Evolutionary conservation across 2,113 vertebrate species (phyloP).

Genomic region (Hyperoodon ampullatus): DNA sequence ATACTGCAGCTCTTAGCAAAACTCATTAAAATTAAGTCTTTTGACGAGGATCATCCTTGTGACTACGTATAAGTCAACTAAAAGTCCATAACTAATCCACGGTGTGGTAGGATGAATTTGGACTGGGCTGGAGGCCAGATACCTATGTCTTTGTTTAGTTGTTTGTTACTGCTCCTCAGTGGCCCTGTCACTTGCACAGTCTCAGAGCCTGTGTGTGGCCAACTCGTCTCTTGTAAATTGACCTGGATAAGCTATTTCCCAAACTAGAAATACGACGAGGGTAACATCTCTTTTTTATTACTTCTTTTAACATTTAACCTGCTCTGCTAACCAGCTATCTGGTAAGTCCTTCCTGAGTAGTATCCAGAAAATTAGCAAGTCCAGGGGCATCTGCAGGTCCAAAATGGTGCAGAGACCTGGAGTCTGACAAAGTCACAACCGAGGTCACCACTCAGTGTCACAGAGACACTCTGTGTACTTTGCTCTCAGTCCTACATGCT

Average conservation of each 20-base stretch:
- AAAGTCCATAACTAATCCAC: background rate
- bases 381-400: background rate
- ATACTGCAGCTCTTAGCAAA: constrained; percentile 40
- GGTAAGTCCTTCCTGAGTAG: background rate
- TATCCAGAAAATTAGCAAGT: background rate
- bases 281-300: background rate
- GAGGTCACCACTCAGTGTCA: background rate
- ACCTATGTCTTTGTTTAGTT: background rate
- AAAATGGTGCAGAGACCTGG: background rate
- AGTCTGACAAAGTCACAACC: background rate
- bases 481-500: background rate
- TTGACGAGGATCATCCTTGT: constrained; percentile 28
- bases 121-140: background rate
- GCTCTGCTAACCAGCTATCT: background rate
- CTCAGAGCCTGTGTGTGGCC: background rate
- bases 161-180: background rate
- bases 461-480: background rate
- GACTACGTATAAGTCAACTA: background rate
- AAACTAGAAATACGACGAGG: background rate
- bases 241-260: background rate
- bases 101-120: background rate
- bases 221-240: background rate
- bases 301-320: constrained; percentile 10
- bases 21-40: constrained; percentile 27
- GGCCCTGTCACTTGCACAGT: background rate